Base-by-base conservation (phyloP, 2,888 invertebrate species). In the Ophioninae sp. region DNA sequence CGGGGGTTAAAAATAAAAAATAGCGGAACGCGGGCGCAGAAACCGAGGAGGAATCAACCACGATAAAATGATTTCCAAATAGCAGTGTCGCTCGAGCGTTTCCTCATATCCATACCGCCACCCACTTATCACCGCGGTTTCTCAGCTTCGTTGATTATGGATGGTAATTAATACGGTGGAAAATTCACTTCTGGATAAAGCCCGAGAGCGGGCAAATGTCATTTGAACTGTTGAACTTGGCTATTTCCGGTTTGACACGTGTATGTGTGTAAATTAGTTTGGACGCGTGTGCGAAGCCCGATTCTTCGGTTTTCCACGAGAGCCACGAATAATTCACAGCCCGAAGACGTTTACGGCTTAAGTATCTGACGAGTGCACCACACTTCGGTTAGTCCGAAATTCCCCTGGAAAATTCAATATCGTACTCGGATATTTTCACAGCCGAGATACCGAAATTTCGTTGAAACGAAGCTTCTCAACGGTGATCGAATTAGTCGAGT, bases 161-260 rank as follows among this genome's bases (percentile, higher is more conserved):
- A 86, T 86, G 86, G 75, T 85, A 86, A 86, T 85, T 83, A 74
- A 85, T 86, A 79, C 86, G 10, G 72, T 81, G 85, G 79, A 74
- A 85, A 85, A 85, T 86, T 86, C 77, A 44, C 64, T 64, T 23
- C 13, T 64, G 21, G 65, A 73, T 76, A 39, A 61, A 57, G 57
- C 21, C 74, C 76, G 73, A 78, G 70, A 81, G 83, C 81, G 82
- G 68, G 77, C 85, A 81, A 87, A 80, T 77, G 84, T 81, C 84
- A 85, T 86, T 86, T 89, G 88, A 90, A 90, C 88, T 88, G 84
- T 86, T 90, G 88, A 90, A 89, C 89, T 85, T 86, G 84, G 64
- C 86, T 86, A 80, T 85, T 89, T 90, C 89, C 89, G 88, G 86
- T 89, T 89, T 89, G 87, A 86, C 86, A 88, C 89, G 83, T 61